Evolutionary conservation across 2,113 vertebrate species (phyloP), one percentile per base, ranked within the genome.

Genomic region (Gracilinanus agilis): DNA sequence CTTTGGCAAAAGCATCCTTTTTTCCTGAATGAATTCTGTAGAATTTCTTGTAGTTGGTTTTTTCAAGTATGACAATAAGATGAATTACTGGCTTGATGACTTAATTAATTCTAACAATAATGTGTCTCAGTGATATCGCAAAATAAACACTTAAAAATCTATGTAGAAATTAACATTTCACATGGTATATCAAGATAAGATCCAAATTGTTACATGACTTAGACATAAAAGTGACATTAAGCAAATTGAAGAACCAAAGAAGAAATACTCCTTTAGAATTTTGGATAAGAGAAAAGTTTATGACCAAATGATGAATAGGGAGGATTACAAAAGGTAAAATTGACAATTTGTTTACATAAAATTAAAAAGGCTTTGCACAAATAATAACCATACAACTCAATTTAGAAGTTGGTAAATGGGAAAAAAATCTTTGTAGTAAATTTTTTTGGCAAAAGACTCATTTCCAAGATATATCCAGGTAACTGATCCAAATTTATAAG

Each of bases 41-140:
- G 54, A 19, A 53, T 55, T 94, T 34, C 54, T 40, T 13, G 0
- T 92, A 90, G 0, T 90, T 89, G 44, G 90, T 91, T 91, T 90
- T 96, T 93, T 96, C 93, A 91, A 24, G 94, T 83, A 25, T 90
- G 92, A 97, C 90, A 89, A n/a, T 93, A 95, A 96, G 92, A 96
- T 94, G 93, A 95, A 96, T 95, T 9, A 90, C 89, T 95, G 89
- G 89, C 12, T 0, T 93, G 25, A 27, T 53, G 54, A 0, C 83
- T 96, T 58, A 91, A 25, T 7, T 40, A 90, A 0, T 3, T 27
- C 54, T 95, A 96, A 96, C 96, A 93, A 0, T 13, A 92, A 40
- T 11, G 93, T 27, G 24, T 95, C 92, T 94, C 56, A 24, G 75
- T 83, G 61, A 8, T 54, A 92, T 2, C 9, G 83, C n/a, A 53